A percentile compares a stretch with the other conserved stretches of the same genome.
phyloP scores from a whole-genome alignment of 2,113 vertebrate species.

The Agelaius phoeniceus region DNA sequence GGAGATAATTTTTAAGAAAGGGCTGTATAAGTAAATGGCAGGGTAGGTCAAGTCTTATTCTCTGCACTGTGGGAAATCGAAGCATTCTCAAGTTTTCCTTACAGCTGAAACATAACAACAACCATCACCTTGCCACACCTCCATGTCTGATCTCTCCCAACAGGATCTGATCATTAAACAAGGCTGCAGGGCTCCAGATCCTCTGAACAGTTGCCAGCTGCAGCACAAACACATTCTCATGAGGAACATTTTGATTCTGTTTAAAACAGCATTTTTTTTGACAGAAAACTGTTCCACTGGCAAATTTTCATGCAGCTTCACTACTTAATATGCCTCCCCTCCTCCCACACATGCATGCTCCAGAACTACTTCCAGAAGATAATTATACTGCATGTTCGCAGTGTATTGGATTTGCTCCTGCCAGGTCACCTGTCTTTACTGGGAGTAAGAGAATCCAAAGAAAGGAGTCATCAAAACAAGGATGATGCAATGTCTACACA shows the following conservation, averaged over 20 bases:
- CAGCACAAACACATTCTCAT: neutral
- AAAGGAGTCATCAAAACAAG: neutral
- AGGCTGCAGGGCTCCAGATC: conserved; percentile 28
- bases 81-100: conserved; percentile 2
- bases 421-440: neutral
- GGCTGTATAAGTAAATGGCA: neutral
- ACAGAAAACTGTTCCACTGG: neutral
- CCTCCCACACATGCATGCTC: neutral
- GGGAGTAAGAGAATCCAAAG: neutral
- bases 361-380: neutral
- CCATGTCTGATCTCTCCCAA: conserved; percentile 23
- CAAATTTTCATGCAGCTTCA: conserved; percentile 2
- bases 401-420: neutral
- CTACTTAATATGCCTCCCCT: neutral
- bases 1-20: neutral
- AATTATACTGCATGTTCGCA: neutral
- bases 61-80: neutral
- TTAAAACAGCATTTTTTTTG: neutral
- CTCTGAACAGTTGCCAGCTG: conserved; percentile 38
- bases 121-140: conserved; percentile 10
- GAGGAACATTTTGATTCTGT: conserved; percentile 2
- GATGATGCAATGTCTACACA: neutral
- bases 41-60: neutral
- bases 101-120: neutral
- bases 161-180: conserved; percentile 21